Percentiles rank a stretch among this genome's conserved stretches.
Evolutionary conservation across 2,113 vertebrate species (phyloP).

Genomic region (Elephantulus edwardii): DNA sequence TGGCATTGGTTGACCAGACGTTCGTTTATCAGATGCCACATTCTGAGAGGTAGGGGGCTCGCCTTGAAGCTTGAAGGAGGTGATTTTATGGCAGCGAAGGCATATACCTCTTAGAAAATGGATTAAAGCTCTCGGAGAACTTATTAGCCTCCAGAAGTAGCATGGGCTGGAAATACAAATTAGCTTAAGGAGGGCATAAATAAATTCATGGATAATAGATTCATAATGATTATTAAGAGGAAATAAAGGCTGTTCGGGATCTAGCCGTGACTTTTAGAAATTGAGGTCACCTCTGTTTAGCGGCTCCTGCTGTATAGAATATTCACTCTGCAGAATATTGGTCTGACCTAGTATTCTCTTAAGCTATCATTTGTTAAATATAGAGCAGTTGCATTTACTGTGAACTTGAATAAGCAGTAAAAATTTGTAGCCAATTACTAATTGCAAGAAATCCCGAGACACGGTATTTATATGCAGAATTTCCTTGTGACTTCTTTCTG

Average conservation of each 20-base stretch:
- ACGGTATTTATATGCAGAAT: neutral
- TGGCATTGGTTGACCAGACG: neutral
- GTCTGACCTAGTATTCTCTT: conserved; percentile 14
- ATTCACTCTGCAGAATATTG: neutral
- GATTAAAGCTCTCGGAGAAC: conserved; percentile 34
- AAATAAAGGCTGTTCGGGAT: conserved; percentile 45
- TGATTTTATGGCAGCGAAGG: conserved; percentile 50
- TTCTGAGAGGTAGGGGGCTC: neutral
- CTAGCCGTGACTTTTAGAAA: conserved; percentile 8
- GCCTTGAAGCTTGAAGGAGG: neutral
- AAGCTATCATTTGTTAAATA: conserved; percentile 37
- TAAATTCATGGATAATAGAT: conserved; percentile 50
- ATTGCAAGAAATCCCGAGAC: conserved; percentile 23
- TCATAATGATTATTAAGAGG: conserved; percentile 29
- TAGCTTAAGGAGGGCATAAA: conserved; percentile 50
- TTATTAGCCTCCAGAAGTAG: conserved; percentile 22
- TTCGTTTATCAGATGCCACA: neutral
- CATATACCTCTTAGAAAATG: conserved; percentile 28
- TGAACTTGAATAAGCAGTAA: conserved; percentile 45
- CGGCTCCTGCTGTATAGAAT: neutral
- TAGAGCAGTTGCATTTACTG: neutral
- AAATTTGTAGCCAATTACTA: conserved; percentile 46
- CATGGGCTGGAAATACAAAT: conserved; percentile 48
- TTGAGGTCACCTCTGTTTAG: conserved; percentile 35
- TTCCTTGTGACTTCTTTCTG: conserved; percentile 2